Percentiles rank a stretch among this genome's conserved stretches.
Conservation (phyloP, 2,113 vertebrate species). For the Uria lomvia region DNA sequence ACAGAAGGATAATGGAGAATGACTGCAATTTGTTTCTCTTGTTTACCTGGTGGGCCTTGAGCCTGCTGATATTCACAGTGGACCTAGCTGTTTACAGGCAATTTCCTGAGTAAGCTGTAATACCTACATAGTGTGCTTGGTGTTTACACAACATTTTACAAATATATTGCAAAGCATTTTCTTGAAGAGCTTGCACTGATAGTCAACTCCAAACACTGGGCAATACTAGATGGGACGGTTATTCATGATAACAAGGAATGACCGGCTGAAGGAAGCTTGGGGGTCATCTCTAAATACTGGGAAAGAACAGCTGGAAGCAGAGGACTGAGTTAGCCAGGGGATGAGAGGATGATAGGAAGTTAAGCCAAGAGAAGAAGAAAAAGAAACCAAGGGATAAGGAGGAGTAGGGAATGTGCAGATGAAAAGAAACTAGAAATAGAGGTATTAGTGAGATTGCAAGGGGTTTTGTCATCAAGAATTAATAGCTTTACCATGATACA, state of each 20-base stretch:
- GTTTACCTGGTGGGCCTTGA: neutral
- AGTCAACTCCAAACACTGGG: neutral
- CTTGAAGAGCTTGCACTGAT: neutral
- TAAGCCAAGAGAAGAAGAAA: neutral
- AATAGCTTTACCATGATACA: neutral
- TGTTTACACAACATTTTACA: neutral
- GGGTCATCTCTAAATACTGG: neutral
- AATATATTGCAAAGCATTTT: neutral
- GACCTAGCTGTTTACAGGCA: neutral
- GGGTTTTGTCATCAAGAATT: neutral
- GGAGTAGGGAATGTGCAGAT: neutral
- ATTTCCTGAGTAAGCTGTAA: neutral
- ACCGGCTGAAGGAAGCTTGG: neutral
- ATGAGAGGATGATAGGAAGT: neutral
- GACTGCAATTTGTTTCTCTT: neutral
- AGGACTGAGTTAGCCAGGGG: neutral
- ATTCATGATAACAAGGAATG: neutral
- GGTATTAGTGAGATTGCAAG: neutral
- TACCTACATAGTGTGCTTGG: neutral
- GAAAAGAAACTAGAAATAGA: neutral
- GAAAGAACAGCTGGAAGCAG: neutral
- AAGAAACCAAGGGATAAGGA: neutral
- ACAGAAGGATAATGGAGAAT: neutral
- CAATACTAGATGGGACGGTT: neutral
- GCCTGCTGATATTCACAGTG: neutral